Percentiles rank a stretch among this genome's conserved stretches.
Evolutionary conservation across 2,113 vertebrate species (phyloP).

Genomic region (Petrocephalus microphthalmus): DNA sequence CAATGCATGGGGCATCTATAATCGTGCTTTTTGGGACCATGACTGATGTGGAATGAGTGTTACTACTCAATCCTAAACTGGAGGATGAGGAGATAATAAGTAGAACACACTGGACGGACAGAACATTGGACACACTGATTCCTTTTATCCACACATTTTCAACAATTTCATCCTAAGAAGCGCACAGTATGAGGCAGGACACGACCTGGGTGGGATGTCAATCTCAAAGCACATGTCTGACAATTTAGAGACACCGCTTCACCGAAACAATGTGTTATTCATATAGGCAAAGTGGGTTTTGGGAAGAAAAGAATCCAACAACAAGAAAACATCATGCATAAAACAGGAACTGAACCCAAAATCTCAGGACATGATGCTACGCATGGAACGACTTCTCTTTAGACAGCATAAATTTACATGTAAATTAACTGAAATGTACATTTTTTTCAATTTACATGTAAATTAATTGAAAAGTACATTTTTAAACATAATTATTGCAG

Average conservation of each 20-base stretch:
- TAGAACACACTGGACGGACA: neutral
- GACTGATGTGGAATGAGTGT: constrained; percentile 14
- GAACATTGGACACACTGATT: neutral
- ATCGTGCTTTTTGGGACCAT: constrained; percentile 24
- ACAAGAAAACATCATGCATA: neutral
- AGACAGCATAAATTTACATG: neutral
- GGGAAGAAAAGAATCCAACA: neutral
- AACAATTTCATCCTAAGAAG: neutral
- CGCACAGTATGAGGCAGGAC: neutral
- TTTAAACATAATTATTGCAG: neutral
- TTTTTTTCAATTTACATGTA: neutral
- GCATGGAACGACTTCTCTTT: neutral
- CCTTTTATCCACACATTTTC: neutral
- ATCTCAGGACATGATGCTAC: neutral
- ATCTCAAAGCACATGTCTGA: neutral
- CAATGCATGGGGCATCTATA: constrained; percentile 43
- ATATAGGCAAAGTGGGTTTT: neutral
- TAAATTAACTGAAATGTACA: neutral
- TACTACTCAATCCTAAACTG: constrained; percentile 26
- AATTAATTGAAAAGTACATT: neutral
- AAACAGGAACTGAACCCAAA: neutral
- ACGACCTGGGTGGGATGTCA: neutral
- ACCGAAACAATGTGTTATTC: neutral
- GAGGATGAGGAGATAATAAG: neutral
- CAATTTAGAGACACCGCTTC: neutral